Conservation (phyloP, 2,888 invertebrate genomes). For the Tolmerus cingulatus region DNA sequence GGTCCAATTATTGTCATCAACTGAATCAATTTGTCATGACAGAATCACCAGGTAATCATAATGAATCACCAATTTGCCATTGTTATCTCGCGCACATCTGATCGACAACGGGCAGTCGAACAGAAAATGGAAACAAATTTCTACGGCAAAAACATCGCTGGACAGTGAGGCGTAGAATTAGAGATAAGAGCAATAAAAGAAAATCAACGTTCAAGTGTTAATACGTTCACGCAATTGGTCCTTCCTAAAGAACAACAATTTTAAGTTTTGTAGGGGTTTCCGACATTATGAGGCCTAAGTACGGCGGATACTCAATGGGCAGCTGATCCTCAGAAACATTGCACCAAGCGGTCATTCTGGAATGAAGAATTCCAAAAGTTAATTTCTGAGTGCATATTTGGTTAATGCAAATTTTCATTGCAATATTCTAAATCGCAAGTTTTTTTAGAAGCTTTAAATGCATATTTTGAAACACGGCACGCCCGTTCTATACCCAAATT, state of each 20-base stretch:
- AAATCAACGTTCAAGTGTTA: background rate
- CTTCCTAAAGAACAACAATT: background rate
- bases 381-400: too few relatives aligned
- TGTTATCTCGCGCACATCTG: background rate
- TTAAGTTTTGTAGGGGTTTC: background rate
- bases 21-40: constrained; percentile 47
- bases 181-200: background rate
- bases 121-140: constrained; percentile 3
- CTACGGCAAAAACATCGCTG: background rate
- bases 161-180: background rate
- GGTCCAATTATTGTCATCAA: constrained; percentile 47
- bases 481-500: too few relatives aligned
- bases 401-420: too few relatives aligned
- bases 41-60: constrained; percentile 46
- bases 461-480: too few relatives aligned
- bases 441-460: too few relatives aligned
- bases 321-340: too few relatives aligned
- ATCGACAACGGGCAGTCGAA: background rate
- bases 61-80: constrained; percentile 43
- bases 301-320: too few relatives aligned
- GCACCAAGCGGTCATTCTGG: too few relatives aligned
- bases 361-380: too few relatives aligned
- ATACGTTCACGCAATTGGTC: background rate
- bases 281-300: background rate
- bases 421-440: too few relatives aligned